Evolutionary conservation across 2,113 vertebrate species (phyloP).

Genomic region (Zosterops japonicus): DNA sequence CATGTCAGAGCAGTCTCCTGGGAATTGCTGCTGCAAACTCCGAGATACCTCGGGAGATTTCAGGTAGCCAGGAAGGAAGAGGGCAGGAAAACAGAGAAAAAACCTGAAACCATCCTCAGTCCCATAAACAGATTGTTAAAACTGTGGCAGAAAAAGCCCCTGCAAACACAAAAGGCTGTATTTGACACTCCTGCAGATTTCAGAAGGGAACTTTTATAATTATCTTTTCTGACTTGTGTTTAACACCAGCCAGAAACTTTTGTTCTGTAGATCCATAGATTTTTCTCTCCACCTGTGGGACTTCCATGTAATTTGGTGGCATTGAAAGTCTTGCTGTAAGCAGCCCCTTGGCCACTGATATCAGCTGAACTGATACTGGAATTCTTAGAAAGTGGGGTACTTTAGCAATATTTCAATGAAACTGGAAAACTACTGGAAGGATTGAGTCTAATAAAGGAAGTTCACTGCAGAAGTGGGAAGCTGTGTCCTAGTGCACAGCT

Average conservation of each 20-base stretch:
- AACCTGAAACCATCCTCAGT: neutral
- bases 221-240: neutral
- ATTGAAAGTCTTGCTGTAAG: neutral
- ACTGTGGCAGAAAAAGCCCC: neutral
- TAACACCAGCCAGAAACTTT: neutral
- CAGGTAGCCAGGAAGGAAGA: neutral
- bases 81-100: neutral
- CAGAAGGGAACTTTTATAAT: neutral
- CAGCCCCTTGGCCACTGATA: neutral
- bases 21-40: slow-evolving; percentile 51
- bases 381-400: slow-evolving; percentile 16
- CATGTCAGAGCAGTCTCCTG: slow-evolving; percentile 24
- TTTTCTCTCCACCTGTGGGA: neutral
- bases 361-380: neutral
- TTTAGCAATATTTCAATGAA: slow-evolving; percentile 16
- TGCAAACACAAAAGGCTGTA: neutral
- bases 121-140: slow-evolving; percentile 41
- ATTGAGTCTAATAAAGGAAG: neutral
- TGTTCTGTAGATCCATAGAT: neutral
- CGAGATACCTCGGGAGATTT: slow-evolving; percentile 41
- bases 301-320: neutral
- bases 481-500: neutral
- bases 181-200: neutral
- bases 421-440: slow-evolving; percentile 29
- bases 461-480: neutral